A percentile compares a stretch with the other conserved stretches of the same genome.
These are phyloP conservation scores for Salvelinus namaycush DNA, from an alignment of 2,113 vertebrate genomes.

Conservation along the genomic window DNA sequence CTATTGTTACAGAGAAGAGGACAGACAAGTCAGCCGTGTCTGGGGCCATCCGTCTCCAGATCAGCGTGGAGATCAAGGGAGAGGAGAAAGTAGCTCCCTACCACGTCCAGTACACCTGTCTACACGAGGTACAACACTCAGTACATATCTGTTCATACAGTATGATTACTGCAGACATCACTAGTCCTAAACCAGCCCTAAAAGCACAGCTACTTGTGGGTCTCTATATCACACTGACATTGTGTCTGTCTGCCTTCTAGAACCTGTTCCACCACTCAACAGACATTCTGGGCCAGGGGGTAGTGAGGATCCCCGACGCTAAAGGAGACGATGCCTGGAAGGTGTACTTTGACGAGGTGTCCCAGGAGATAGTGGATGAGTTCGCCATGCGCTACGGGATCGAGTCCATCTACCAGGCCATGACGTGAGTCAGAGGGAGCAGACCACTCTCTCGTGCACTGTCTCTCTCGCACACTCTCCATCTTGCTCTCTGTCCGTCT, in stretches of 20 bases:
- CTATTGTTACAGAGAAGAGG: conserved; percentile 85
- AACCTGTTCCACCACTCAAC: conserved; percentile 96
- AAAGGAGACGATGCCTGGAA: conserved; percentile 96
- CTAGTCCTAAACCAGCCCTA: too few relatives aligned
- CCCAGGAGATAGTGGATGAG: conserved; percentile 96
- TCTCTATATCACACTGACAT: not conserved
- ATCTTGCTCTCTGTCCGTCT: not conserved
- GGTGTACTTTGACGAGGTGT: conserved; percentile 95
- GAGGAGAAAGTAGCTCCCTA: conserved; percentile 97
- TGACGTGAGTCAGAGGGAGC: conserved; percentile 85
- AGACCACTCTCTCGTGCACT: not conserved
- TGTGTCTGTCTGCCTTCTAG: conserved; percentile 65
- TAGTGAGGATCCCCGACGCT: conserved; percentile 90
- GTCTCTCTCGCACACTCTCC: not conserved
- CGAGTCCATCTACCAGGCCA: conserved; percentile 97
- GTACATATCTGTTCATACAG: conserved; percentile 25
- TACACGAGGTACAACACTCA: conserved; percentile 86
- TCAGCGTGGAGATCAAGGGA: conserved; percentile 96
- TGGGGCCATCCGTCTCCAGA: conserved; percentile 93
- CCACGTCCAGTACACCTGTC: conserved; percentile 93
- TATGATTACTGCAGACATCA: too few relatives aligned
- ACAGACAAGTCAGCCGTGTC: conserved; percentile 98
- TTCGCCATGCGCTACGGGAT: conserved; percentile 99
- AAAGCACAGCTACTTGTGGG: too few relatives aligned
- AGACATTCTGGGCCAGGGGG: conserved; percentile 87